A percentile compares a stretch with the other conserved stretches of the same genome.
These are phyloP conservation scores for Scaptomyza cyrtandrae DNA, from an alignment of 2,888 invertebrate genomes.

Conservation along the genomic window DNA sequence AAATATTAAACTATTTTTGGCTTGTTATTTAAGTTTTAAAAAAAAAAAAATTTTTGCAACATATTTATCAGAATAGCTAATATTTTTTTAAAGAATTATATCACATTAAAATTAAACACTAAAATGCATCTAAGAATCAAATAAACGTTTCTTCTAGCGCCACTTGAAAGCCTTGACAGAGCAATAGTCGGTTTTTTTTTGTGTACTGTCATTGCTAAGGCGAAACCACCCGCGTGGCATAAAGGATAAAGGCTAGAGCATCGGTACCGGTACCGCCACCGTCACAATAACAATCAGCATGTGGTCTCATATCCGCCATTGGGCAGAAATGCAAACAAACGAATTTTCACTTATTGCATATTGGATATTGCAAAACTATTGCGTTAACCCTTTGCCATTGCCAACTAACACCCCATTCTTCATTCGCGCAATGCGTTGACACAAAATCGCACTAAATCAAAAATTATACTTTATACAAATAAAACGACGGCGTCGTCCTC, in stretches of 20 bases:
- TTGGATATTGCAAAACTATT: slow-evolving; percentile 78
- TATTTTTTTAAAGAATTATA: too few relatives aligned
- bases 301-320: slow-evolving; percentile 76
- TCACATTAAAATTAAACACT: too few relatives aligned
- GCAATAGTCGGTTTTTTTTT: slow-evolving; percentile 21
- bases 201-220: neutral
- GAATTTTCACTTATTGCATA: slow-evolving; percentile 49
- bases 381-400: slow-evolving; percentile 60
- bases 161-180: slow-evolving; percentile 24
- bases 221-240: slow-evolving; percentile 34
- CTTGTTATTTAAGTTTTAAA: too few relatives aligned
- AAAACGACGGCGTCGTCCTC: slow-evolving; percentile 47
- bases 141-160: slow-evolving; percentile 16
- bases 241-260: neutral
- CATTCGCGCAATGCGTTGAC: slow-evolving; percentile 62
- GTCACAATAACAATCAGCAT: slow-evolving; percentile 79
- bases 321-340: slow-evolving; percentile 62
- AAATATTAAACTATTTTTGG: too few relatives aligned
- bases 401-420: slow-evolving; percentile 3
- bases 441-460: slow-evolving; percentile 81
- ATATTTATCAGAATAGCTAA: too few relatives aligned
- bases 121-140: neutral
- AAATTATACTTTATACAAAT: slow-evolving; percentile 81
- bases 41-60: too few relatives aligned
- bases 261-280: slow-evolving; percentile 11